Percentiles rank a stretch among this genome's conserved stretches.
phyloP scores from a whole-genome alignment of 2,113 vertebrate species.

The Scophthalmus maximus region DNA sequence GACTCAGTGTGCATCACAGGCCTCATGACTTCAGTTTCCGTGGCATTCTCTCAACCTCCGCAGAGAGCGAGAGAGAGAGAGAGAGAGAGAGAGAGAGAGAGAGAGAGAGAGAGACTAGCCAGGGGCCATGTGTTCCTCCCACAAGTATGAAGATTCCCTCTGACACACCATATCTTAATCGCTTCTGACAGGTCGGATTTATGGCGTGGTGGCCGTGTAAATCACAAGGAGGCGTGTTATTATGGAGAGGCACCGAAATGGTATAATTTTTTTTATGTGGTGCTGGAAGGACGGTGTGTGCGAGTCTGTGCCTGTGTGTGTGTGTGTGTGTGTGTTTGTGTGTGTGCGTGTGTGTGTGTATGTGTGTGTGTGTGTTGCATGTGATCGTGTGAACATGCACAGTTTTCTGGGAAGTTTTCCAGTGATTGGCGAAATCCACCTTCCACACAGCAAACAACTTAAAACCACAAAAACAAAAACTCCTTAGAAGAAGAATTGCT shows the following conservation, averaged over 20 bases:
- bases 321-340: constrained; percentile 10
- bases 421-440: constrained; percentile 70
- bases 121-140: constrained; percentile 44
- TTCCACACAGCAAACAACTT: constrained; percentile 67
- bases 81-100: constrained; percentile 14
- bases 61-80: too few species aligned
- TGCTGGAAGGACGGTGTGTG: constrained; percentile 39
- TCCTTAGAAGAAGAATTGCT: constrained; percentile 38
- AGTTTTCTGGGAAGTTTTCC: constrained; percentile 70
- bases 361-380: constrained; percentile 31
- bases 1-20: constrained; percentile 45
- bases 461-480: constrained; percentile 72
- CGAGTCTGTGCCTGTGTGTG: constrained; percentile 26
- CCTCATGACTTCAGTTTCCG: constrained; percentile 67
- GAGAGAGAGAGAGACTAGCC: constrained; percentile 27
- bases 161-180: constrained; percentile 63
- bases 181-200: constrained; percentile 64
- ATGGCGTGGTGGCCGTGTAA: constrained; percentile 55
- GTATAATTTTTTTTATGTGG: constrained; percentile 73
- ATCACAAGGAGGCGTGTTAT: constrained; percentile 69
- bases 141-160: constrained; percentile 52
- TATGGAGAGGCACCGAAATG: constrained; percentile 60
- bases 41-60: constrained; percentile 55
- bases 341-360: constrained; percentile 26
- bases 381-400: constrained; percentile 55